Percentiles rank a stretch among this genome's conserved stretches.
These are phyloP conservation scores for Sarcophaga subvicina DNA, from an alignment of 2,888 invertebrate species.

Conservation along the genomic window DNA sequence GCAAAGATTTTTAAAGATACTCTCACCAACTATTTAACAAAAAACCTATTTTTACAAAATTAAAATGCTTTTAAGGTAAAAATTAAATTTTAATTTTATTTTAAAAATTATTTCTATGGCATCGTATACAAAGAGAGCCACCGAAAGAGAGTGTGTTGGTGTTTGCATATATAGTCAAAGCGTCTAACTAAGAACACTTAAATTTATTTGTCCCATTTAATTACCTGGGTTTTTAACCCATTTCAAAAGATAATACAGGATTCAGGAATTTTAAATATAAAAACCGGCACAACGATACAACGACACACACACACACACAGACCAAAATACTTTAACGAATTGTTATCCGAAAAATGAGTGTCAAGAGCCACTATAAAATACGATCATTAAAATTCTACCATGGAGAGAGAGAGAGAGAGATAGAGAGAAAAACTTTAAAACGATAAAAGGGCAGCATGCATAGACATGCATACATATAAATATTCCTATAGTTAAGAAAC, in stretches of 20 bases:
- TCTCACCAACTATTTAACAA: no score
- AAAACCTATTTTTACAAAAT: no score
- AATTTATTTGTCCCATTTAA: conserved; percentile 52
- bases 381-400: conserved; percentile 64
- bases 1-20: no score
- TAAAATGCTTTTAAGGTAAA: no score
- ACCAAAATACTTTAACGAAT: conserved; percentile 38
- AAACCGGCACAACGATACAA: conserved; percentile 3
- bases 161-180: background rate
- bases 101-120: background rate
- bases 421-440: background rate
- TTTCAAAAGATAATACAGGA: conserved; percentile 50
- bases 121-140: background rate
- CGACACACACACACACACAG: conserved; percentile 29
- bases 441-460: background rate
- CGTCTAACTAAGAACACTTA: conserved; percentile 41
- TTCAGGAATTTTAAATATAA: conserved; percentile 55
- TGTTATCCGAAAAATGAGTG: conserved; percentile 65
- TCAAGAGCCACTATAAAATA: conserved; percentile 66
- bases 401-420: conserved; percentile 22
- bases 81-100: background rate
- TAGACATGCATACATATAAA: background rate
- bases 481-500: no score
- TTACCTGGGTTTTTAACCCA: conserved; percentile 60
- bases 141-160: background rate